These are phyloP conservation scores for Tragulus kanchil DNA, from an alignment of 2,113 vertebrate species.

Conservation along the genomic window DNA sequence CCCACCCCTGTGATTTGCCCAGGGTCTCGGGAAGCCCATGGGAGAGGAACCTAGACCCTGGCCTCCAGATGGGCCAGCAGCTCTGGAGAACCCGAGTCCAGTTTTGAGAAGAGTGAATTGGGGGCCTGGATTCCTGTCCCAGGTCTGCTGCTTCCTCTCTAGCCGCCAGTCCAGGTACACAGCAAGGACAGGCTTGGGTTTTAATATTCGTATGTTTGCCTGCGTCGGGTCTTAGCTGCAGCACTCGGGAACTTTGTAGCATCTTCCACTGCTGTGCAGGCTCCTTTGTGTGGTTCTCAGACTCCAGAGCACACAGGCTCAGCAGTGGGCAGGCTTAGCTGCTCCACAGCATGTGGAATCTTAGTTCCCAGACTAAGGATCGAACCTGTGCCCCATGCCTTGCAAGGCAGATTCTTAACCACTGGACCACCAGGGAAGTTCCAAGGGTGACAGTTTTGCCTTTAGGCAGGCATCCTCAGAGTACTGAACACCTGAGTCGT, in stretches of 20 bases:
- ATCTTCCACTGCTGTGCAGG: neutral
- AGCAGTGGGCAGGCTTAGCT: neutral
- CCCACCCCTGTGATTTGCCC: neutral
- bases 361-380: neutral
- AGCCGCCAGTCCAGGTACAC: neutral
- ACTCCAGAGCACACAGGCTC: neutral
- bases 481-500: neutral
- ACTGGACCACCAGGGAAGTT: neutral
- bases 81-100: neutral
- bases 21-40: neutral
- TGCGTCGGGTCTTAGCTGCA: neutral
- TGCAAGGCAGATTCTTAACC: neutral
- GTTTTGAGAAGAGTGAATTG: constrained; percentile 14
- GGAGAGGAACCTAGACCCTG: neutral
- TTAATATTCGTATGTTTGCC: neutral
- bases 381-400: neutral
- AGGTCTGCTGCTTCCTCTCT: neutral
- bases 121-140: neutral
- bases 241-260: neutral
- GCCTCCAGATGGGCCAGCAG: neutral
- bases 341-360: neutral
- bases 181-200: neutral
- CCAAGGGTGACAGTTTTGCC: neutral
- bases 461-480: neutral
- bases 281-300: too few relatives aligned